Conservation (phyloP, 2,888 invertebrate species). For the Diarsia dahlii region DNA sequence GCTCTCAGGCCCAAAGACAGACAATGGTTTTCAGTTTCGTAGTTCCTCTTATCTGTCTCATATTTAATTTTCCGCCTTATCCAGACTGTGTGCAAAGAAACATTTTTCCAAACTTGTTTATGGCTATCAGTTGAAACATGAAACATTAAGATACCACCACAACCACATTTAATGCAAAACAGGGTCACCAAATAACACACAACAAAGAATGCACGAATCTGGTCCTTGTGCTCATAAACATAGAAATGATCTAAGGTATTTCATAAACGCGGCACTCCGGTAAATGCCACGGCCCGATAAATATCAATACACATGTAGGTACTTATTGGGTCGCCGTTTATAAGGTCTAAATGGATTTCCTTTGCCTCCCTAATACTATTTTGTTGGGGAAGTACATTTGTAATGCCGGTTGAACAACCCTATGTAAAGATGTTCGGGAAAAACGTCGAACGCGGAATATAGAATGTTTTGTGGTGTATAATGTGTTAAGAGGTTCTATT, state of each 20-base stretch:
- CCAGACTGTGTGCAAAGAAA: not conserved
- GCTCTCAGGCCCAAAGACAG: not conserved
- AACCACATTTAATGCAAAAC: slow-evolving; percentile 17
- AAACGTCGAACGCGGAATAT: slow-evolving; percentile 15
- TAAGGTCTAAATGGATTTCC: slow-evolving; percentile 59
- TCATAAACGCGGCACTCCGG: slow-evolving; percentile 39
- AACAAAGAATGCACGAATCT: slow-evolving; percentile 38
- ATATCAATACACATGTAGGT: slow-evolving; percentile 55
- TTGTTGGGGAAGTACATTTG: slow-evolving; percentile 49
- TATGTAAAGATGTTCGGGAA: slow-evolving; percentile 30
- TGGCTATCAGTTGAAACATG: not conserved
- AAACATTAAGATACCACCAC: not conserved
- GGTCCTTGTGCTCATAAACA: slow-evolving; percentile 32
- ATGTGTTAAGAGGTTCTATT: not conserved
- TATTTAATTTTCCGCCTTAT: not conserved
- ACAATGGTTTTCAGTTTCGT: not conserved
- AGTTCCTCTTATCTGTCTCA: not conserved
- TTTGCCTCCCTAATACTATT: slow-evolving; percentile 57
- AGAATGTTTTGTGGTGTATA: slow-evolving; percentile 12
- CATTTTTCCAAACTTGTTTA: not conserved
- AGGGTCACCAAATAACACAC: not conserved
- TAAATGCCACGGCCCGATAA: slow-evolving; percentile 54
- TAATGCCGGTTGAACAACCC: slow-evolving; percentile 38
- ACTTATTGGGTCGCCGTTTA: slow-evolving; percentile 60
- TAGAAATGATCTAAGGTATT: slow-evolving; percentile 43